Conservation (phyloP, 2,797 vertebrate species). For the Microhierax caerulescens region DNA sequence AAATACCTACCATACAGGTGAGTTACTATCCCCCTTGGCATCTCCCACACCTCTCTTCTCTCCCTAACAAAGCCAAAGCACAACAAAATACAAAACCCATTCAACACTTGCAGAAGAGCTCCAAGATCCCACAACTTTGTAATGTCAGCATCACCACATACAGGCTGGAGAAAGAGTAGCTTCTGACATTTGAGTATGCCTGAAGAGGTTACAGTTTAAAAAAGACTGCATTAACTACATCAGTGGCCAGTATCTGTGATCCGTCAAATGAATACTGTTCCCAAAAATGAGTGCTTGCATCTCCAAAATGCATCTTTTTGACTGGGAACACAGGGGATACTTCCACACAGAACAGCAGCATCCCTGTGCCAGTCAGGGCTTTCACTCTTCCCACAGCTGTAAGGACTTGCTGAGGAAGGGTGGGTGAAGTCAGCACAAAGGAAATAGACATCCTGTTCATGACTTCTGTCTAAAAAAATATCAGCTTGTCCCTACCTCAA, state of each 20-base stretch:
- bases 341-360: background rate
- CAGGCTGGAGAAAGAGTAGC: background rate
- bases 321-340: background rate
- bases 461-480: background rate
- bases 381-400: background rate
- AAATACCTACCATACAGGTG: background rate
- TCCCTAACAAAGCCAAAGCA: background rate
- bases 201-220: background rate
- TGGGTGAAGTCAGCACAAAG: background rate
- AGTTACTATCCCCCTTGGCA: background rate
- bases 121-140: background rate
- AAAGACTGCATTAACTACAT: background rate
- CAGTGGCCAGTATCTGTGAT: background rate
- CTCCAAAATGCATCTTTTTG: background rate
- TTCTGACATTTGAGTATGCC: slow-evolving; percentile 49
- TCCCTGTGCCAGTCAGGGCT: background rate
- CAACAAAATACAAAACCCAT: background rate
- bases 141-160: background rate
- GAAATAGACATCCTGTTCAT: background rate
- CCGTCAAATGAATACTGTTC: background rate
- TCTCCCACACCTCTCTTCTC: background rate
- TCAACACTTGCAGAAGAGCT: background rate
- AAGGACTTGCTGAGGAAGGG: background rate
- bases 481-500: background rate
- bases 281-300: background rate